Evolutionary conservation across 2,888 invertebrate species (phyloP).

Genomic region (Aleiodes alternator): DNA sequence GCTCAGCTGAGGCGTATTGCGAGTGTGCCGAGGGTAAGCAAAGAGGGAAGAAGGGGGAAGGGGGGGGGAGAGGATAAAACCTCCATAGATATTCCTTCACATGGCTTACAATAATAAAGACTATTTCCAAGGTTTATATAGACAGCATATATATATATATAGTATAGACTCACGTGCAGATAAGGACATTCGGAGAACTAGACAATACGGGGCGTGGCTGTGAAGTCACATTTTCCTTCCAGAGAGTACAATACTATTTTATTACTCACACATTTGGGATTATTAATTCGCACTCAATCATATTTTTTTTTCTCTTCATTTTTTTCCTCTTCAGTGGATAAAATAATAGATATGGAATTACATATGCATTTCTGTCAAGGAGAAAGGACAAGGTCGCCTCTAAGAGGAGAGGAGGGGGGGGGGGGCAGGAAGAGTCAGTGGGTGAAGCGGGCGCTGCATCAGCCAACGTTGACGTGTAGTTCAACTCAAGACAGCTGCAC

Average conservation of each 20-base stretch:
- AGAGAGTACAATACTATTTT: slow-evolving; percentile 21
- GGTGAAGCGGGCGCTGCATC: slow-evolving; percentile 27
- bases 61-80: slow-evolving; percentile 1
- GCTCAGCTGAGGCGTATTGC: slow-evolving; percentile 24
- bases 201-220: slow-evolving; percentile 46
- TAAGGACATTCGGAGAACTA: slow-evolving; percentile 43
- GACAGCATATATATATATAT: slow-evolving; percentile 1
- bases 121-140: slow-evolving; percentile 29
- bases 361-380: slow-evolving; percentile 27
- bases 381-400: slow-evolving; percentile 47
- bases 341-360: slow-evolving; percentile 19
- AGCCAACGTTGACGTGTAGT: slow-evolving; percentile 1
- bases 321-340: slow-evolving; percentile 15
- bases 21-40: slow-evolving; percentile 2
- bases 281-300: slow-evolving; percentile 18
- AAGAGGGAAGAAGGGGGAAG: too few species aligned
- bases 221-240: slow-evolving; percentile 17
- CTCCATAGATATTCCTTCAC: slow-evolving; percentile 23
- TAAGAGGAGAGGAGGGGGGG: too few species aligned
- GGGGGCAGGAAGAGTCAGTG: slow-evolving; percentile 18
- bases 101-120: slow-evolving; percentile 15
- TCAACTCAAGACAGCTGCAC: slow-evolving; percentile 42
- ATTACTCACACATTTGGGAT: slow-evolving; percentile 24
- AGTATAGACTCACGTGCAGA: slow-evolving; percentile 42
- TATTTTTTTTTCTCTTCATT: slow-evolving; percentile 16